These are phyloP conservation scores for Echinometra lucunter DNA, from an alignment of 53 echinoderm and acorn worm genomes.

Conservation along the genomic window DNA sequence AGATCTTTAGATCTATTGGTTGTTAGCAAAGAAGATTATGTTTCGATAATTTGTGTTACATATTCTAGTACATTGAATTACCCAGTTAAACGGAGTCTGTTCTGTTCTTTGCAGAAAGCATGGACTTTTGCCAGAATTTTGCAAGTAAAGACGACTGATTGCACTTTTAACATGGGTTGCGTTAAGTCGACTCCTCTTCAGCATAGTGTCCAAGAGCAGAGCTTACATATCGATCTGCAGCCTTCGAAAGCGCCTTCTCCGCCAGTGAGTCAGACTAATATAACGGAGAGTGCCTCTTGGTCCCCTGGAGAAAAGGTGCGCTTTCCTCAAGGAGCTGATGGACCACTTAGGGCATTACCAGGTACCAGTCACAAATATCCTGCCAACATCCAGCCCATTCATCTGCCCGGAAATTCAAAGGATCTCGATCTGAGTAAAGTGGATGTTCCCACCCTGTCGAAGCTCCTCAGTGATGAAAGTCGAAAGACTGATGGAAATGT, in stretches of 20 bases:
- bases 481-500: not conserved
- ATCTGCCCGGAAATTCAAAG: not conserved
- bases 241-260: no score
- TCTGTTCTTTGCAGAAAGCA: not conserved
- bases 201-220: no score
- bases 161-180: not conserved
- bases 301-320: not conserved
- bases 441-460: conserved; percentile 23
- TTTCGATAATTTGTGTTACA: not conserved
- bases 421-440: not conserved
- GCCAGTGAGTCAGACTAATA: not conserved
- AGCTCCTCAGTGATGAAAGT: not conserved
- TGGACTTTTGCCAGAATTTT: not conserved
- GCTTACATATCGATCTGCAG: not conserved
- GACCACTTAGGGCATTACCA: not conserved
- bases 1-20: not conserved
- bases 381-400: no score
- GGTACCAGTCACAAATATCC: not conserved
- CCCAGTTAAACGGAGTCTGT: not conserved
- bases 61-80: no score
- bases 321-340: not conserved
- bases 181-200: not conserved
- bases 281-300: conserved; percentile 1
- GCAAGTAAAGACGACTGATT: not conserved
- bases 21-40: not conserved